These are phyloP conservation scores for Mamestra brassicae DNA, from an alignment of 2,888 invertebrate species.

Conservation along the genomic window DNA sequence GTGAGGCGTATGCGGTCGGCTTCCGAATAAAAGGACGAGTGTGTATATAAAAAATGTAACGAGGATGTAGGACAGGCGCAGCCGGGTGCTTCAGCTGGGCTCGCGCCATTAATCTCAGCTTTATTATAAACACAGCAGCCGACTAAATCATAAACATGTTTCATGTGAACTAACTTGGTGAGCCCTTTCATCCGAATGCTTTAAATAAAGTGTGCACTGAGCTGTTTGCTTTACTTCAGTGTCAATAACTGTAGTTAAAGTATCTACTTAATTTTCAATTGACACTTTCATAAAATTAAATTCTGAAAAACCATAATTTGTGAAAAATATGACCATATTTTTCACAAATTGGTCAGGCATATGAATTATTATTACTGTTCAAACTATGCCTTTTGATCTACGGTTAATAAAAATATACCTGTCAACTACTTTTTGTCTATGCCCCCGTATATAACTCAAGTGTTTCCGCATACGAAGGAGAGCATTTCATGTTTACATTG, in stretches of 20 bases:
- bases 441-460: slow-evolving; percentile 35
- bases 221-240: slow-evolving; percentile 56
- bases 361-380: too few relatives aligned
- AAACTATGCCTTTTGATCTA: too few relatives aligned
- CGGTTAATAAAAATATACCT: not conserved
- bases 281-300: slow-evolving; percentile 3
- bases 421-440: slow-evolving; percentile 7
- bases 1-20: slow-evolving; percentile 79
- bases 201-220: slow-evolving; percentile 74
- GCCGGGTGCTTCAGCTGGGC: slow-evolving; percentile 73
- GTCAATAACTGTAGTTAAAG: slow-evolving; percentile 28
- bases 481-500: slow-evolving; percentile 33
- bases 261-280: slow-evolving; percentile 33
- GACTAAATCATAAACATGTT: slow-evolving; percentile 87
- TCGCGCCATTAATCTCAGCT: slow-evolving; percentile 85
- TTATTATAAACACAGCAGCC: slow-evolving; percentile 87
- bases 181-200: slow-evolving; percentile 73
- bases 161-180: slow-evolving; percentile 72
- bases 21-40: slow-evolving; percentile 82
- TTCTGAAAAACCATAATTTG: too few relatives aligned
- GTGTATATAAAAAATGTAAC: slow-evolving; percentile 81
- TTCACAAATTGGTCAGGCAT: not conserved
- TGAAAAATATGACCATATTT: not conserved
- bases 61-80: slow-evolving; percentile 79
- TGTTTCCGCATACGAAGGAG: slow-evolving; percentile 43